Percentiles rank a stretch among this genome's conserved stretches.
phyloP scores from a whole-genome alignment of 2,888 invertebrate species.

The Smittia sp. region DNA sequence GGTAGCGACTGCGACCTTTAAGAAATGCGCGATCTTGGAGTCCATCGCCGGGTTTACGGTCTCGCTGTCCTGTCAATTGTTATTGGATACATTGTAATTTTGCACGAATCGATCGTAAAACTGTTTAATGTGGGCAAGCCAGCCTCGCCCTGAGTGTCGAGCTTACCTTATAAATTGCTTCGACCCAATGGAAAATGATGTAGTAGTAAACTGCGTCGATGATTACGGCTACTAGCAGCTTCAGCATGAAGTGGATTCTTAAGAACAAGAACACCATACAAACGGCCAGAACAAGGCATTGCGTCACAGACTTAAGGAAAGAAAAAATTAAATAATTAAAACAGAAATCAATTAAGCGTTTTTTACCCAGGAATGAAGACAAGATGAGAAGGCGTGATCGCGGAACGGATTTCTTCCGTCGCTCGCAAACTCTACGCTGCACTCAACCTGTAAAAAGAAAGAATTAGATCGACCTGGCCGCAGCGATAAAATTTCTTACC shows the following conservation, averaged over 20 bases:
- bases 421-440: conserved; percentile 36
- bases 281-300: conserved; percentile 58
- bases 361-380: conserved; percentile 53
- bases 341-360: background rate
- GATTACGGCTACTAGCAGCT: conserved; percentile 66
- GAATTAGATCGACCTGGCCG: background rate
- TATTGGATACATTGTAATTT: conserved; percentile 33
- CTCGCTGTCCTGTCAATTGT: conserved; percentile 59
- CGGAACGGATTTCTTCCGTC: background rate
- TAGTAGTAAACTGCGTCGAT: conserved; percentile 66
- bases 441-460: background rate
- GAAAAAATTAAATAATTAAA: background rate
- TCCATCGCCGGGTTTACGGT: conserved; percentile 69
- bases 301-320: conserved; percentile 54
- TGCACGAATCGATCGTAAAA: background rate
- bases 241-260: conserved; percentile 78
- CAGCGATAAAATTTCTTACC: conserved; percentile 44
- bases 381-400: conserved; percentile 43
- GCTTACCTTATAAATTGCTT: conserved; percentile 56
- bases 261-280: conserved; percentile 77
- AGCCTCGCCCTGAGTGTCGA: too few relatives aligned
- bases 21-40: conserved; percentile 68
- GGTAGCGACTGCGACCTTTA: conserved; percentile 70
- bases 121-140: too few relatives aligned
- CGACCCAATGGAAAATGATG: conserved; percentile 64